phyloP scores from a whole-genome alignment of 2,113 vertebrate genomes.

The Cairina moschata region DNA sequence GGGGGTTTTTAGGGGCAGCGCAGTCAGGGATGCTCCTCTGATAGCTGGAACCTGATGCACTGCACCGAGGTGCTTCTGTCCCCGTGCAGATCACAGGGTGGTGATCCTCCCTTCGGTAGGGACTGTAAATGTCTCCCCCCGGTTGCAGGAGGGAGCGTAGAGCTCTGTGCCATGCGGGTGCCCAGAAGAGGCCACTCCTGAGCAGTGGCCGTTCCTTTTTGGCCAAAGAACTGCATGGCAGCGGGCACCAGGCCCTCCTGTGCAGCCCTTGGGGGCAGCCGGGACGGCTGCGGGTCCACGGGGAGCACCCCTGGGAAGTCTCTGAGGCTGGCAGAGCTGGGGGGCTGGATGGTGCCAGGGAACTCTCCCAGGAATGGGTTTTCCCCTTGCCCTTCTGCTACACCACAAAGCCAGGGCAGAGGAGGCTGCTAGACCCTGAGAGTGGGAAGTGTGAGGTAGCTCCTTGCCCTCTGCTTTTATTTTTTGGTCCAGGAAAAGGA shows the following conservation, averaged over 20 bases:
- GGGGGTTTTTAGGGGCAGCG: background rate
- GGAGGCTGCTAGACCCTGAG: background rate
- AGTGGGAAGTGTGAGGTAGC: background rate
- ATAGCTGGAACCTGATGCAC: background rate
- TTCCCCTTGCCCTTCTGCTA: background rate
- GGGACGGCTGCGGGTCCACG: background rate
- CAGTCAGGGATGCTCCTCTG: background rate
- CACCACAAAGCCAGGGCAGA: fast-evolving
- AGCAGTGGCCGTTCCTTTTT: background rate
- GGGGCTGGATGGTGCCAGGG: background rate
- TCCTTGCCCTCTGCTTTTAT: background rate
- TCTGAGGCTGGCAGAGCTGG: background rate
- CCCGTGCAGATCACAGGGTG: background rate
- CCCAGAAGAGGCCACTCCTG: background rate
- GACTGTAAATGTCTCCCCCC: fast-evolving
- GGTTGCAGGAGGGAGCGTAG: background rate
- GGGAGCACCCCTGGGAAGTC: background rate
- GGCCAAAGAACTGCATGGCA: no score
- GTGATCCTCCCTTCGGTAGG: no score
- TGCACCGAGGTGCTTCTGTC: background rate
- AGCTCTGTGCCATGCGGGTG: fast-evolving
- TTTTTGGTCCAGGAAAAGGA: background rate
- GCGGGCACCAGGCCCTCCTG: background rate
- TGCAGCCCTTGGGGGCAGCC: background rate
- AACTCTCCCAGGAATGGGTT: background rate